phyloP scores from a whole-genome alignment of 53 echinoderm and acorn worm species.

The Luidia sarsii region DNA sequence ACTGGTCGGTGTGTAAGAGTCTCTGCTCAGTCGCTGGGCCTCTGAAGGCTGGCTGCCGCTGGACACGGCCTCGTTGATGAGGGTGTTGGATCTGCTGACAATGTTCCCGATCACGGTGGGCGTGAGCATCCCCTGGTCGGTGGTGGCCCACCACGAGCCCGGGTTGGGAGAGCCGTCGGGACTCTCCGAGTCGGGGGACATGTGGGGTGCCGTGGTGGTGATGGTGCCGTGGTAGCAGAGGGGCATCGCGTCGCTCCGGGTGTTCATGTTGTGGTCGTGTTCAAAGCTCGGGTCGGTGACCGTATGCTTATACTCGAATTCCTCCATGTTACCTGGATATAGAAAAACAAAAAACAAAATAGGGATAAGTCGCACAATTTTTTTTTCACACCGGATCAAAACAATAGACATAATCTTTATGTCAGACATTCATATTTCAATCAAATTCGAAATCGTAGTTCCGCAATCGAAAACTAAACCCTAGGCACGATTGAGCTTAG shows the following conservation, averaged over 20 bases:
- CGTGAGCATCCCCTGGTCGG: conserved; percentile 54
- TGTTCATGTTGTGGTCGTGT: conserved; percentile 96
- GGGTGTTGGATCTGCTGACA: conserved; percentile 88
- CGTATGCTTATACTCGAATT: conserved; percentile 93
- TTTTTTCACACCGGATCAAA: too few species aligned
- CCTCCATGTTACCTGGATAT: conserved; percentile 82
- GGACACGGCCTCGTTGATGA: conserved; percentile 82
- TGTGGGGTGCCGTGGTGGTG: conserved; percentile 67
- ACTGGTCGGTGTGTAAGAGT: conserved; percentile 77
- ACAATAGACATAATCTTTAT: too few species aligned
- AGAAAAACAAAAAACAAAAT: conserved; percentile 22
- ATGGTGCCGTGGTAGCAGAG: conserved; percentile 69
- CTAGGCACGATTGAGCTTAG: too few species aligned
- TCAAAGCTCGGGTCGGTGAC: conserved; percentile 80
- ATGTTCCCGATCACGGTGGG: conserved; percentile 81
- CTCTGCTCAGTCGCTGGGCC: conserved; percentile 53
- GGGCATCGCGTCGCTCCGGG: conserved; percentile 55
- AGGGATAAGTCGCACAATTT: too few species aligned
- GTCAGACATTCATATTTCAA: too few species aligned
- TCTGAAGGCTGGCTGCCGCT: conserved; percentile 41
- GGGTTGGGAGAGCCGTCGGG: conserved; percentile 81
- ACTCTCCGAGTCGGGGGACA: conserved; percentile 80
- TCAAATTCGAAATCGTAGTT: too few species aligned
- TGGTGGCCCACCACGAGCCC: conserved; percentile 73
- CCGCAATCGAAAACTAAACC: too few species aligned